Evolutionary conservation across 2,113 vertebrate genomes (phyloP).

Genomic region (Tragulus kanchil): DNA sequence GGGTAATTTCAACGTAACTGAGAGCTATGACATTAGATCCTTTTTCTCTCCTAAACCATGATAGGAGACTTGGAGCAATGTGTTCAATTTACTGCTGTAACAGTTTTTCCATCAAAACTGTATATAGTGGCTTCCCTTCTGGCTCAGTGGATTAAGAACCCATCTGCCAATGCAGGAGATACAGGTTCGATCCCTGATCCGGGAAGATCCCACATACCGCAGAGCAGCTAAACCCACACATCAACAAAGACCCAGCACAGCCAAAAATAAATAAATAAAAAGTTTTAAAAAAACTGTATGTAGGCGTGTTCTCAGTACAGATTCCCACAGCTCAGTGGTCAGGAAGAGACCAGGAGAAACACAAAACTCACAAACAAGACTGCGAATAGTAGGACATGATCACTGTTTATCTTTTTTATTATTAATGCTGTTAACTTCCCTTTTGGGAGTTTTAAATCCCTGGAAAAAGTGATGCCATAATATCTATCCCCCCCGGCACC

Average conservation of each 20-base stretch:
- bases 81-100: not conserved
- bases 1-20: not conserved
- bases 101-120: not conserved
- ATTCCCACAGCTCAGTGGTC: not conserved
- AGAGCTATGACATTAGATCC: not conserved
- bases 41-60: not conserved
- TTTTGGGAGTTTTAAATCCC: not conserved
- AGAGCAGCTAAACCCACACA: too few species aligned
- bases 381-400: not conserved
- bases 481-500: not conserved
- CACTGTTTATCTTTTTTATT: not conserved
- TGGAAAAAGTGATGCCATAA: not conserved
- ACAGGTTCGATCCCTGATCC: too few species aligned
- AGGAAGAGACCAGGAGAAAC: not conserved
- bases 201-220: too few species aligned
- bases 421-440: not conserved
- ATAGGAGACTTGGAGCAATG: not conserved
- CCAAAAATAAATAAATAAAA: too few species aligned
- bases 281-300: too few species aligned
- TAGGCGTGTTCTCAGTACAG: not conserved
- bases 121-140: too few species aligned
- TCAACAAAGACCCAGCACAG: too few species aligned
- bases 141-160: too few species aligned
- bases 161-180: too few species aligned
- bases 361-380: not conserved